Conservation (phyloP, 2,113 vertebrate species). For the Tetrao urogallus region DNA sequence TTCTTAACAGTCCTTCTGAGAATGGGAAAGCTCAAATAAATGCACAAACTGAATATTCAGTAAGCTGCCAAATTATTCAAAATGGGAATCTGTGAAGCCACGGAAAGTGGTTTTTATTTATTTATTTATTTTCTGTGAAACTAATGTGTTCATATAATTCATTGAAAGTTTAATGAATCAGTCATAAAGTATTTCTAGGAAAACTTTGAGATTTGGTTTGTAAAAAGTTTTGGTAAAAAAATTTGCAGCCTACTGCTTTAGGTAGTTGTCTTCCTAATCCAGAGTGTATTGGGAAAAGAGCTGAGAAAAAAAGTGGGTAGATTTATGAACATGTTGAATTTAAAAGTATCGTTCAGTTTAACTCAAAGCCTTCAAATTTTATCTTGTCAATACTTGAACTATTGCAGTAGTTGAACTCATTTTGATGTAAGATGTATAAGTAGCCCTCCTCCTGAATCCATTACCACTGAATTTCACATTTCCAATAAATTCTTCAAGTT, state of each 20-base stretch:
- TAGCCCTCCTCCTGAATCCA: not conserved
- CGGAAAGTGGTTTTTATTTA: not conserved
- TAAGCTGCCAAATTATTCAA: conserved; percentile 26
- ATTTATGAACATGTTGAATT: conserved; percentile 6
- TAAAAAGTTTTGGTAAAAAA: not conserved
- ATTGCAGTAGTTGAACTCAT: conserved; percentile 6
- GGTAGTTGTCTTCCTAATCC: not conserved
- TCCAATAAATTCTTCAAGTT: not conserved
- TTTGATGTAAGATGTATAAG: not conserved
- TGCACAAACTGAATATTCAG: conserved; percentile 57
- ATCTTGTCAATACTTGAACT: conserved; percentile 1
- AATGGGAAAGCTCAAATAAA: conserved; percentile 49
- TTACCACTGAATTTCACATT: not conserved
- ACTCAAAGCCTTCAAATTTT: not conserved
- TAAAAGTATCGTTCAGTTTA: conserved; percentile 5
- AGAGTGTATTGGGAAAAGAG: not conserved
- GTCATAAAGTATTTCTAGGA: not conserved
- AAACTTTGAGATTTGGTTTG: not conserved
- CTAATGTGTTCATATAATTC: not conserved
- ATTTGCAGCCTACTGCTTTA: not conserved
- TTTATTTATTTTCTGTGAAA: not conserved
- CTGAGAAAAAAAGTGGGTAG: not conserved
- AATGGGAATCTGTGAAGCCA: not conserved
- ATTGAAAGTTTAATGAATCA: not conserved
- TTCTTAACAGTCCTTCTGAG: conserved; percentile 51